Evolutionary conservation across 2,797 vertebrate species (phyloP).

Genomic region (Chelmon rostratus): DNA sequence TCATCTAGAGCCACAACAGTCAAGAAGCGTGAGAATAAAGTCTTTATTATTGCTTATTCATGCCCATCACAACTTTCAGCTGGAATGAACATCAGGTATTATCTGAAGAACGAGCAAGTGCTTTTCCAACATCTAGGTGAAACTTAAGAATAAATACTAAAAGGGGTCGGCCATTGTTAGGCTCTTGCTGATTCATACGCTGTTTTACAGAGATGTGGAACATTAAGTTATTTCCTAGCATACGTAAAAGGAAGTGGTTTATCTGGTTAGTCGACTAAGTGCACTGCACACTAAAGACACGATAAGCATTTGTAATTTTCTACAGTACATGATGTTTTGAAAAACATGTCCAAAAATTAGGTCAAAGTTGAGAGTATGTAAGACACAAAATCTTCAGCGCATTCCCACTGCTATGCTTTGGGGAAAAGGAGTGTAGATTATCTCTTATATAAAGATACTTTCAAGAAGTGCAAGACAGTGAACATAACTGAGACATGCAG

Average conservation of each 20-base stretch:
- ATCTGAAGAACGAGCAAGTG: slow-evolving; percentile 13
- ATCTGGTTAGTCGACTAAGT: slow-evolving; percentile 38
- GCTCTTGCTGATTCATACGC: slow-evolving; percentile 11
- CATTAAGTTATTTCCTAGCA: slow-evolving; percentile 13
- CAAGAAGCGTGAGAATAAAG: background rate
- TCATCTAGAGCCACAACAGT: background rate
- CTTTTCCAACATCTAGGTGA: slow-evolving; percentile 10
- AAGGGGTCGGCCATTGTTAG: background rate
- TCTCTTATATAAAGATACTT: slow-evolving; percentile 33
- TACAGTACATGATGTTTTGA: slow-evolving; percentile 16
- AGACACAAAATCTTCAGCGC: slow-evolving; percentile 22
- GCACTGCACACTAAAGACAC: slow-evolving; percentile 36
- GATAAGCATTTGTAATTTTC: background rate
- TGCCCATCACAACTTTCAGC: slow-evolving; percentile 45
- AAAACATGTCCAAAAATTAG: slow-evolving; percentile 18
- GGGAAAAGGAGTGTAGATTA: slow-evolving; percentile 36
- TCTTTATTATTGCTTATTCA: slow-evolving; percentile 70
- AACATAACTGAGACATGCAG: slow-evolving; percentile 19
- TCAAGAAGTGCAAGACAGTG: slow-evolving; percentile 15
- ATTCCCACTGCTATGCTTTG: slow-evolving; percentile 13
- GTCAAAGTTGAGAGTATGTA: slow-evolving; percentile 10
- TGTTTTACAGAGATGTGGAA: slow-evolving; percentile 35
- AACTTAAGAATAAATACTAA: background rate
- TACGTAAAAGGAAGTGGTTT: slow-evolving; percentile 23
- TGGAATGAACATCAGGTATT: slow-evolving; percentile 52